Evolutionary conservation across 2,888 invertebrate genomes (phyloP).

Genomic region (Heterodera filipjevi): DNA sequence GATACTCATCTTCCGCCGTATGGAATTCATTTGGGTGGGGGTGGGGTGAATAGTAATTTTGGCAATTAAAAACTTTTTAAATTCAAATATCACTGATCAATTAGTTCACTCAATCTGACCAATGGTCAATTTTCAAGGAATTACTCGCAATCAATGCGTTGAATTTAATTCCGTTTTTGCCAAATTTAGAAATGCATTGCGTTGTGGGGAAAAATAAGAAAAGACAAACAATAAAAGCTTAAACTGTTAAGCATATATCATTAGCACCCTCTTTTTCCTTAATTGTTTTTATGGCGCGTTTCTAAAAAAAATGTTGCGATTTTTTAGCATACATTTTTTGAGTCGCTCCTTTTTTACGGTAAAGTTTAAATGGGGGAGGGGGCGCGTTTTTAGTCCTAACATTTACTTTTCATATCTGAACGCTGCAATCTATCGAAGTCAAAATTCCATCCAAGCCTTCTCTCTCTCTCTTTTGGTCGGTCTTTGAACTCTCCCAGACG

Average conservation of each 20-base stretch:
- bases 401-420: conserved; percentile 10
- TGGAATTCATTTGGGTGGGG: background rate
- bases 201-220: no score
- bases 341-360: background rate
- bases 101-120: no score
- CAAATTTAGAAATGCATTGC: no score
- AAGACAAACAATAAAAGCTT: no score
- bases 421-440: conserved; percentile 8
- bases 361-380: background rate
- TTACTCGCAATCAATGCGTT: no score
- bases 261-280: no score
- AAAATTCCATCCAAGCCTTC: conserved; percentile 4
- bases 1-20: background rate
- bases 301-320: background rate
- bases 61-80: background rate
- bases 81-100: no score
- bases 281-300: background rate
- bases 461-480: background rate
- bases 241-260: no score
- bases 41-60: background rate
- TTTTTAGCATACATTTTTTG: background rate
- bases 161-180: no score
- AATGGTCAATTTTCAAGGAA: no score
- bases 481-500: conserved; percentile 8
- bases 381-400: conserved; percentile 12